Evolutionary conservation across 2,888 invertebrate genomes (phyloP), one percentile per base, ranked within the genome.

Genomic region (Macrosoma leucophasiata): DNA sequence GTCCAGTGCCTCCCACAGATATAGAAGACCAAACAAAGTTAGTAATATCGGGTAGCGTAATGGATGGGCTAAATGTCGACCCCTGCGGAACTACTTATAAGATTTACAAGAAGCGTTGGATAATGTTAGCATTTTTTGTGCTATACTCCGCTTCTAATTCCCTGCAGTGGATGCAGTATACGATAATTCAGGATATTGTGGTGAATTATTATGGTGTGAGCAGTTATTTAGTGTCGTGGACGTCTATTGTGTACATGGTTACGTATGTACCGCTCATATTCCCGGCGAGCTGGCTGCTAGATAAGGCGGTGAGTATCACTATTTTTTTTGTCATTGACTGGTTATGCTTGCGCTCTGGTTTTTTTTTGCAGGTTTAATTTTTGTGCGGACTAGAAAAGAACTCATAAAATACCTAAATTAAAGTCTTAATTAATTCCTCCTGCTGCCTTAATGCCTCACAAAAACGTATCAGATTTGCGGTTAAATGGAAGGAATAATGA

Each of bases 241-340:
- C 98, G 1, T 96, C 97, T 4, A 96, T 98, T 92, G 90, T 98
- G 60, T 99, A 93, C 73, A 99, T 99, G 98, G 87, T 96, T 49
- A 89, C 92, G 1, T 99, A 99, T 71, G 95, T 99, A 67, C 96
- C 98, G 4, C 89, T 98, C 51, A 96, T 99, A 63, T 94, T 99
- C 61, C 98, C 98, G 1, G 98, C 93, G 9, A 96, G 97, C 68
- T 98, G 95, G 91, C 86, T 99, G 33, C 87, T 99, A 56, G 95
- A 98, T 67, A 94, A 91, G 84, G 90, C 91, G 86, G 98, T 95
- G 69, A 91, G 92, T 87, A n/a, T n/a, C n/a, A n/a, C n/a, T n/a
- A n/a, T n/a, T n/a, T n/a, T n/a, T n/a, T n/a, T n/a, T n/a, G n/a
- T n/a, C n/a, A n/a, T n/a, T n/a, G n/a, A n/a, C n/a, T n/a, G n/a